Evolutionary conservation across 2,888 invertebrate species (phyloP).

Genomic region (Leucophenga montana): DNA sequence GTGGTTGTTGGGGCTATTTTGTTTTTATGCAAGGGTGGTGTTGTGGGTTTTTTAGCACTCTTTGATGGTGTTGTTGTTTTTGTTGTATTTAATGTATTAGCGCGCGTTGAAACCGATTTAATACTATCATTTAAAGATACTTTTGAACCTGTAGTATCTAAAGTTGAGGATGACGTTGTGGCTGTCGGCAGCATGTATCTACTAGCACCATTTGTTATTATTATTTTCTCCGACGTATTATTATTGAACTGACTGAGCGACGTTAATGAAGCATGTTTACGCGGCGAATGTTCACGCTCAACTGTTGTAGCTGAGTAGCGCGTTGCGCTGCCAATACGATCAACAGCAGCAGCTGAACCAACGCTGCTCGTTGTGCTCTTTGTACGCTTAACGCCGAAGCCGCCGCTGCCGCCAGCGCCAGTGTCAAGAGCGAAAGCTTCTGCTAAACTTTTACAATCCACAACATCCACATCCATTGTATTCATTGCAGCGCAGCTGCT

Average conservation of each 20-base stretch:
- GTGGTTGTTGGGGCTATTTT: no score
- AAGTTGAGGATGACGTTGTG: not conserved
- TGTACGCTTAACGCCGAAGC: slow-evolving; percentile 40
- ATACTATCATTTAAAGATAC: slow-evolving; percentile 27
- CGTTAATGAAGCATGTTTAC: slow-evolving; percentile 56
- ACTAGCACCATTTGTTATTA: slow-evolving; percentile 45
- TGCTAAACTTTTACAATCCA: slow-evolving; percentile 64
- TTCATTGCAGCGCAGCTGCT: slow-evolving; percentile 58
- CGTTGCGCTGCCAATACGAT: slow-evolving; percentile 22
- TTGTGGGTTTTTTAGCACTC: slow-evolving; percentile 1
- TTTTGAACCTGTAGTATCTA: slow-evolving; percentile 4
- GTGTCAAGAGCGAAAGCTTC: slow-evolving; percentile 68
- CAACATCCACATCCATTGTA: slow-evolving; percentile 47
- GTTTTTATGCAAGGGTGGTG: not conserved
- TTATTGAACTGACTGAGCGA: slow-evolving; percentile 39
- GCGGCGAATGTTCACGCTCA: slow-evolving; percentile 66
- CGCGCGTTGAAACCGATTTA: slow-evolving; percentile 74
- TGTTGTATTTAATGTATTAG: slow-evolving; percentile 25
- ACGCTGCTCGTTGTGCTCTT: slow-evolving; percentile 40
- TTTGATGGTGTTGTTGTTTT: slow-evolving; percentile 30
- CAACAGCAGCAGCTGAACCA: not conserved
- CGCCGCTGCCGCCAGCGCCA: no score
- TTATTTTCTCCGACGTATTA: slow-evolving; percentile 11
- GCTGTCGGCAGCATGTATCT: slow-evolving; percentile 35
- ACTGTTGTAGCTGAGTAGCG: slow-evolving; percentile 58